phyloP scores from a whole-genome alignment of 2,888 invertebrate species.

The Philereme vetulata region DNA sequence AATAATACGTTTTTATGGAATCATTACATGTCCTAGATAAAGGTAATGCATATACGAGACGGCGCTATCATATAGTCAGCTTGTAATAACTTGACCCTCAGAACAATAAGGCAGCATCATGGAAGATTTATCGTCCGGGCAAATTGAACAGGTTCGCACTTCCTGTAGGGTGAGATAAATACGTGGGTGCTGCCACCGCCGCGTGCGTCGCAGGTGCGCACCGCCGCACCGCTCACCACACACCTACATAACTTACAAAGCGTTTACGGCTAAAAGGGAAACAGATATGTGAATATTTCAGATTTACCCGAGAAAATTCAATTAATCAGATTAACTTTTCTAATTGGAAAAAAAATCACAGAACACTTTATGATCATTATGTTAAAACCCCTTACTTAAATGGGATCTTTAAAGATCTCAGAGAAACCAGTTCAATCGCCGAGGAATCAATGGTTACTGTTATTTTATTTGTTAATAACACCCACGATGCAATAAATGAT shows the following conservation, averaged over 20 bases:
- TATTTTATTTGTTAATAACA: too few species aligned
- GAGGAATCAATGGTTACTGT: too few species aligned
- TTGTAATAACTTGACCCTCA: slow-evolving; percentile 27
- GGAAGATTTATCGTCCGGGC: slow-evolving; percentile 22
- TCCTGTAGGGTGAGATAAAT: slow-evolving; percentile 57
- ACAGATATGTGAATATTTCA: background rate
- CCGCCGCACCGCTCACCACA: slow-evolving; percentile 34
- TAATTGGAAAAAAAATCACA: too few species aligned
- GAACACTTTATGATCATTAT: too few species aligned
- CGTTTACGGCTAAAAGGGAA: slow-evolving; percentile 2
- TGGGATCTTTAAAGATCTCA: too few species aligned
- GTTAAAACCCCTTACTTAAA: too few species aligned
- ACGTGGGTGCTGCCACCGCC: slow-evolving; percentile 29
- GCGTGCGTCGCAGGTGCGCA: slow-evolving; percentile 49
- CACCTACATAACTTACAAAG: slow-evolving; percentile 3
- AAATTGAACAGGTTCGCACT: slow-evolving; percentile 33
- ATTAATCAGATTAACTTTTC: background rate
- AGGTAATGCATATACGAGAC: background rate
- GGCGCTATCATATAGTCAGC: slow-evolving; percentile 8
- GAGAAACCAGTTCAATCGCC: too few species aligned
- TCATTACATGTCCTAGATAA: too few species aligned
- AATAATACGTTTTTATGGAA: background rate
- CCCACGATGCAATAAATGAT: too few species aligned
- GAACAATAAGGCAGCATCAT: slow-evolving; percentile 24
- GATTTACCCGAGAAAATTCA: background rate